Percentiles rank a stretch among this genome's conserved stretches.
These are phyloP conservation scores for Aricia agestis DNA, from an alignment of 1,140 invertebrate genomes.

Conservation along the genomic window DNA sequence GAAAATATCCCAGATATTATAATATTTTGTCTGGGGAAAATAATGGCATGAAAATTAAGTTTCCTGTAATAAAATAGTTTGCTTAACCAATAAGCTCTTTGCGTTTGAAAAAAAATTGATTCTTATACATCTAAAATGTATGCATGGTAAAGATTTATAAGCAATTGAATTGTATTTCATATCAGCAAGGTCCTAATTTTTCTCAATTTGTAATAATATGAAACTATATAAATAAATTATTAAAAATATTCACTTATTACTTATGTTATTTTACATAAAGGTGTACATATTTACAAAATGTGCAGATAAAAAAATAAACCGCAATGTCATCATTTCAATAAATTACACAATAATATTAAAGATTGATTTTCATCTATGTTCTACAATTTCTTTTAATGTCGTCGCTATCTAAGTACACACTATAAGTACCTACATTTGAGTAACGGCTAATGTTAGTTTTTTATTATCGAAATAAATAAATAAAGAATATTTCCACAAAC, in stretches of 20 bases:
- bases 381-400: background rate
- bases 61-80: too few species aligned
- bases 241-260: slow-evolving; percentile 23
- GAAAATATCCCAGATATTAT: too few species aligned
- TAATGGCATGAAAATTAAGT: too few species aligned
- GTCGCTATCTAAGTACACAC: slow-evolving; percentile 22
- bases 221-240: slow-evolving; percentile 19
- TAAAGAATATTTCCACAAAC: background rate
- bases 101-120: too few species aligned
- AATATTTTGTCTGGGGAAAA: too few species aligned
- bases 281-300: background rate
- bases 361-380: background rate
- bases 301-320: background rate
- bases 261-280: background rate
- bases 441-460: background rate
- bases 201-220: background rate
- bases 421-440: slow-evolving; percentile 20
- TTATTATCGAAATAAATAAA: background rate
- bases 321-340: background rate
- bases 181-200: background rate
- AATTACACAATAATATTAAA: slow-evolving; percentile 1
- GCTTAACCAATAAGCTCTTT: too few species aligned
- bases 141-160: too few species aligned
- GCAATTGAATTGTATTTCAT: background rate
- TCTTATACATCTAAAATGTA: too few species aligned